Percentiles rank a stretch among this genome's conserved stretches.
phyloP scores from a whole-genome alignment of 2,888 invertebrate species.

The Scaeva pyrastri region DNA sequence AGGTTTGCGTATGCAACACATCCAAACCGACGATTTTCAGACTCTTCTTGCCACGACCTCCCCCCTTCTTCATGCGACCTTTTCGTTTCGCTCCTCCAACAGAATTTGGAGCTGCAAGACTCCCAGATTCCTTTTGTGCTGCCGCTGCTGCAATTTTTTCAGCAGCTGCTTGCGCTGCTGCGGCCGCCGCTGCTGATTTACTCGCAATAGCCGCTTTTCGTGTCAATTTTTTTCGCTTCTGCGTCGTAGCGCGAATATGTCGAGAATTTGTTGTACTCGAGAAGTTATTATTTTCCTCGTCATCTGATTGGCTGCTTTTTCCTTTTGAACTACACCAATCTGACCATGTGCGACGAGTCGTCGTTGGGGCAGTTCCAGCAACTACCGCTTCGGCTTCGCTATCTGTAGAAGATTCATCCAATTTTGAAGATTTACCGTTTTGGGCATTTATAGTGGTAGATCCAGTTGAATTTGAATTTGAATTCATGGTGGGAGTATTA shows the following conservation, averaged over 20 bases:
- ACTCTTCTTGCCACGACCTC: conserved; percentile 86
- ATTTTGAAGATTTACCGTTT: conserved; percentile 55
- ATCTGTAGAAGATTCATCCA: conserved; percentile 78
- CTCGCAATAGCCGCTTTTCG: conserved; percentile 83
- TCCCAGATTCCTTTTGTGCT: conserved; percentile 73
- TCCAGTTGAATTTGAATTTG: conserved; percentile 66
- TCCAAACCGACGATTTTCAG: conserved; percentile 94
- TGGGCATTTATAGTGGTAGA: conserved; percentile 48
- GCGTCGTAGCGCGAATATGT: conserved; percentile 78
- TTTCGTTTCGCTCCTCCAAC: conserved; percentile 80
- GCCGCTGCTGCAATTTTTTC: conserved; percentile 82
- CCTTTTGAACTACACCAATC: conserved; percentile 88
- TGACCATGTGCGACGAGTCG: conserved; percentile 90
- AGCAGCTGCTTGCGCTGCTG: conserved; percentile 80
- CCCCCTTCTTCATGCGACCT: conserved; percentile 87
- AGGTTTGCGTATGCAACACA: conserved; percentile 93
- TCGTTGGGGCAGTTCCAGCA: conserved; percentile 85
- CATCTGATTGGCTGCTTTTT: conserved; percentile 87
- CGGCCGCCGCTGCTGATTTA: conserved; percentile 81
- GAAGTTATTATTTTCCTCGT: conserved; percentile 85
- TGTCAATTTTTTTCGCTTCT: conserved; percentile 83
- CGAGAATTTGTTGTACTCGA: conserved; percentile 80
- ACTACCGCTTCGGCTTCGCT: conserved; percentile 84
- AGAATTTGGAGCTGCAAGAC: conserved; percentile 43
- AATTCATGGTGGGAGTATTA: conserved; percentile 76